Conservation (phyloP, 2,113 vertebrate species). For the Perccottus glenii region DNA sequence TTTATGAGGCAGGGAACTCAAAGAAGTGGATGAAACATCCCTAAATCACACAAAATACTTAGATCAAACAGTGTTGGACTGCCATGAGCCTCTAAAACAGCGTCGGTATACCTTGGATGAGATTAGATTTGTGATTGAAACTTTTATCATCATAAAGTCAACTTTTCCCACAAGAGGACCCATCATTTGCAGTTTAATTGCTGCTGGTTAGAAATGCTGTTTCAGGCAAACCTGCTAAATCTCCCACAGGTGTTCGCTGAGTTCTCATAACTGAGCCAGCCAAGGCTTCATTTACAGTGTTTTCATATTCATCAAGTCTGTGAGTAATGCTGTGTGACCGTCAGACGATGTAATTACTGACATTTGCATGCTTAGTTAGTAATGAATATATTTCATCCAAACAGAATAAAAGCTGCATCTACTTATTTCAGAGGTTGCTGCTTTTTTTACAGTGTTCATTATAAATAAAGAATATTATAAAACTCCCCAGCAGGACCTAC, state of each 20-base stretch:
- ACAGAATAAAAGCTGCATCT: background rate
- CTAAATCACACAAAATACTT: constrained; percentile 68
- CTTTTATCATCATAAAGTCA: constrained; percentile 2
- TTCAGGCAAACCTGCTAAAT: constrained; percentile 20
- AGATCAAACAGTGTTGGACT: constrained; percentile 2
- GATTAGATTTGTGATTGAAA: constrained; percentile 20
- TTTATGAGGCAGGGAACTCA: constrained; percentile 83
- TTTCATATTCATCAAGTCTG: constrained; percentile 31
- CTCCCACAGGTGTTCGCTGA: constrained; percentile 30
- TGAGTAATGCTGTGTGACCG: constrained; percentile 10
- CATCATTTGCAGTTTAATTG: constrained; percentile 10
- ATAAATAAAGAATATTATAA: background rate
- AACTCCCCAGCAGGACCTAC: background rate
- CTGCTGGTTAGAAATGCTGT: constrained; percentile 17
- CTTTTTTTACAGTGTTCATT: constrained; percentile 7
- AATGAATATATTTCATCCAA: constrained; percentile 20
- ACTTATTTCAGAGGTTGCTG: constrained; percentile 7
- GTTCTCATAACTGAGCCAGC: constrained; percentile 10
- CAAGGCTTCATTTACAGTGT: constrained; percentile 12
- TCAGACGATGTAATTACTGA: constrained; percentile 17
- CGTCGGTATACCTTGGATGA: background rate
- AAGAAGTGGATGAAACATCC: constrained; percentile 88
- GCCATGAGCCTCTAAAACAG: background rate
- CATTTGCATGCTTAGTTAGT: background rate
- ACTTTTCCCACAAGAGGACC: constrained; percentile 8